Evolutionary conservation across 2,888 invertebrate species (phyloP).

Genomic region (Eremobia ochroleuca): DNA sequence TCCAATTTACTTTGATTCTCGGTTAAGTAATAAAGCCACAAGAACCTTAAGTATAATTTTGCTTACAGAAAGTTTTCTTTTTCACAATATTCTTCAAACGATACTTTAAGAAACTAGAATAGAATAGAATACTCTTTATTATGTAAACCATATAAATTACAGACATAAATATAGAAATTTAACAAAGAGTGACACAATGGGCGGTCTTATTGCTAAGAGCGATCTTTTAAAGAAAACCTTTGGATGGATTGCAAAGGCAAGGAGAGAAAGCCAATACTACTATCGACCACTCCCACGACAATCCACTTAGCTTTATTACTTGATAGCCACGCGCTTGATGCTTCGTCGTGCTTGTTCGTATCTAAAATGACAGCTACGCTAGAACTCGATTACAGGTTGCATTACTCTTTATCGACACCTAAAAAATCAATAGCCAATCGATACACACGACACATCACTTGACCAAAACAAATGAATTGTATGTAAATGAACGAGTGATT

Average conservation of each 20-base stretch:
- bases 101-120: not conserved
- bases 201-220: too few species aligned
- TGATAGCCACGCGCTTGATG: not conserved
- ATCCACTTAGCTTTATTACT: conserved; percentile 13
- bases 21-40: not conserved
- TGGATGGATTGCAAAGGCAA: too few species aligned
- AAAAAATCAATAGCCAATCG: conserved; percentile 6
- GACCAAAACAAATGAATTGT: conserved; percentile 78
- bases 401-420: not conserved
- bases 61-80: not conserved
- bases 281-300: not conserved
- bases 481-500: conserved; percentile 80
- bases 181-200: too few species aligned
- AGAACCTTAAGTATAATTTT: not conserved
- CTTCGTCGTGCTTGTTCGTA: too few species aligned
- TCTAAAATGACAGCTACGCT: not conserved
- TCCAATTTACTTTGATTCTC: conserved; percentile 30
- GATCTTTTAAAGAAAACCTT: too few species aligned
- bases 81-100: not conserved
- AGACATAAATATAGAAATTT: too few species aligned
- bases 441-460: conserved; percentile 53
- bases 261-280: not conserved
- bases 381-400: not conserved
- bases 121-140: too few species aligned
- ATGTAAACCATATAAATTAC: too few species aligned